These are phyloP conservation scores for Oscheius myriophilus DNA, from an alignment of 2,888 invertebrate genomes.

Conservation along the genomic window DNA sequence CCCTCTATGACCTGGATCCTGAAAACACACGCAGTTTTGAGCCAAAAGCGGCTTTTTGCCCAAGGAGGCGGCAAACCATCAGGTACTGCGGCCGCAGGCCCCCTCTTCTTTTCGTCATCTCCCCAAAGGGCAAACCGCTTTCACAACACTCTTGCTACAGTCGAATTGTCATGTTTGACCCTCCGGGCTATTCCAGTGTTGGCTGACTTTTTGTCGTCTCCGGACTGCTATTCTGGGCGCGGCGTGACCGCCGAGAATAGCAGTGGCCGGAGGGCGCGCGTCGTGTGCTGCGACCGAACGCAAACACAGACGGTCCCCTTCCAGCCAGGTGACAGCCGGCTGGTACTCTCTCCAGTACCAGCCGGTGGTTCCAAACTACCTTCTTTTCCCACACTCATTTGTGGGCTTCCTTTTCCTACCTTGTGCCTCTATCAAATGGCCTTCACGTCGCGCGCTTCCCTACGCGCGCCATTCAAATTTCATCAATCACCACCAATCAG, in stretches of 20 bases:
- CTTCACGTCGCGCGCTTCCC: too few species aligned
- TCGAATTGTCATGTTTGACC: slow-evolving; percentile 14
- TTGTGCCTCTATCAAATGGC: too few species aligned
- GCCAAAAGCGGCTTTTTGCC: too few species aligned
- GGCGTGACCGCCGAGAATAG: slow-evolving; percentile 31
- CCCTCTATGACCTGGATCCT: background rate
- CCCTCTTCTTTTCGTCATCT: too few species aligned
- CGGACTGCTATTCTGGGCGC: slow-evolving; percentile 29
- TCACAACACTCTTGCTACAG: slow-evolving; percentile 22
- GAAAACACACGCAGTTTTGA: too few species aligned
- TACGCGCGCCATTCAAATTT: too few species aligned
- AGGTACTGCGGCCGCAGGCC: too few species aligned
- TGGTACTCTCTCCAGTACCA: slow-evolving; percentile 16
- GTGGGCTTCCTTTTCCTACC: too few species aligned
- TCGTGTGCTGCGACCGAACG: slow-evolving; percentile 17
- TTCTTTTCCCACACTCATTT: too few species aligned
- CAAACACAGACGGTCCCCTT: slow-evolving; percentile 17
- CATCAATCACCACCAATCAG: too few species aligned
- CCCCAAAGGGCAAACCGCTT: background rate
- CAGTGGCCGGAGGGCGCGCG: slow-evolving; percentile 18
- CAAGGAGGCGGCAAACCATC: too few species aligned
- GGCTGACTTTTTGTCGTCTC: slow-evolving; percentile 26
- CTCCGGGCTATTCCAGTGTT: slow-evolving; percentile 20
- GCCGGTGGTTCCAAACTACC: too few species aligned
- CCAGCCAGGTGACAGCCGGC: slow-evolving; percentile 5